Conservation (phyloP, 2,113 vertebrate species). For the Lates calcarifer region DNA sequence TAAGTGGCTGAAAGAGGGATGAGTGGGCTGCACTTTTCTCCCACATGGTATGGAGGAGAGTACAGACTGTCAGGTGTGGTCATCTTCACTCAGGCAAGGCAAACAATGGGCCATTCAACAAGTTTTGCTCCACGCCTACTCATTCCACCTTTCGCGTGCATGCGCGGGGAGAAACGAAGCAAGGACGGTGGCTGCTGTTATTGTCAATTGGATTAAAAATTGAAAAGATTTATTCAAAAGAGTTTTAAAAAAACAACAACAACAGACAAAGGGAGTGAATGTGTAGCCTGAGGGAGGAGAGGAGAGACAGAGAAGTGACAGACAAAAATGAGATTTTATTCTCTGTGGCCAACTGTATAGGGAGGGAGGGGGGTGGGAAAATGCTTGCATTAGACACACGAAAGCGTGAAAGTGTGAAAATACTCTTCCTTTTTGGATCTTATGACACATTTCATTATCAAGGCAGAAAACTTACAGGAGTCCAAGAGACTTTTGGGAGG, state of each 20-base stretch:
- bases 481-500: slow-evolving; percentile 2
- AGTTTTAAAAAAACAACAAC: slow-evolving; percentile 42
- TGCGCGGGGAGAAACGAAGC: slow-evolving; percentile 7
- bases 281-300: slow-evolving; percentile 57
- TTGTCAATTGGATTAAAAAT: slow-evolving; percentile 64
- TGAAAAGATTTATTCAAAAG: slow-evolving; percentile 66
- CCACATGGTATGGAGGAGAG: background rate
- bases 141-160: slow-evolving; percentile 53
- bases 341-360: slow-evolving; percentile 26
- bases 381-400: background rate
- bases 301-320: slow-evolving; percentile 60
- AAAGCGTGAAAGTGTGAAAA: slow-evolving; percentile 34
- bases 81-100: slow-evolving; percentile 43
- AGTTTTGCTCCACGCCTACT: slow-evolving; percentile 64
- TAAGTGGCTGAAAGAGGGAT: slow-evolving; percentile 3
- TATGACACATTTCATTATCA: slow-evolving; percentile 33
- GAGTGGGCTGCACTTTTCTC: slow-evolving; percentile 20
- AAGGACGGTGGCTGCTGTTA: slow-evolving; percentile 50
- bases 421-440: slow-evolving; percentile 31
- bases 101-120: slow-evolving; percentile 69
- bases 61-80: slow-evolving; percentile 40
- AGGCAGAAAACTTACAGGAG: slow-evolving; percentile 3
- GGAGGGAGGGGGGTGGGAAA: slow-evolving; percentile 4
- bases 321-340: slow-evolving; percentile 61
- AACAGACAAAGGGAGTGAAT: slow-evolving; percentile 57